Base-by-base conservation (phyloP, 2,888 invertebrate genomes). In the Drosophila conformis region DNA sequence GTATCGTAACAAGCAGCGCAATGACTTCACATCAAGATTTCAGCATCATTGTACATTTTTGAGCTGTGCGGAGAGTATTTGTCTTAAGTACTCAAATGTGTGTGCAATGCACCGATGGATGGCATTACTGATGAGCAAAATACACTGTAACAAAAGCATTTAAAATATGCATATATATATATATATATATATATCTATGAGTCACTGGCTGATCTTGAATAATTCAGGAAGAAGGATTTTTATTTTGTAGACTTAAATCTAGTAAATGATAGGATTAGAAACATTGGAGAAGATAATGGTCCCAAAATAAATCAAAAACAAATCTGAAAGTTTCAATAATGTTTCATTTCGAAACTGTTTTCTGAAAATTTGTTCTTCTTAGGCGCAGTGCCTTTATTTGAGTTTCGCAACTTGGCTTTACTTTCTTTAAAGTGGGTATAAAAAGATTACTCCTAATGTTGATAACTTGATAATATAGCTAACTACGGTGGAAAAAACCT, bases 21-120 rank as follows among this genome's bases (percentile, higher is more conserved):
- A 54, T n/a, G 38, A 64, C 56, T 69, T 48, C 46, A 67, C 81
- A 46, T 15, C 71, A 65, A 67, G 64, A 70, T 64, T 62, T 54
- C 66, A 69, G 52, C 71, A 67, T 68, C 69, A 80, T 71, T 71
- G 68, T 0, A 54, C 36, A 46, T 46, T 8, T 46, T 15, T 25
- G 15, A 46, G 54, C 68, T 27, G 15, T 67, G 15, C 35, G 4
- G 49, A 49, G 27, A 10, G 49, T 49, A 18, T 25, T 46, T 46
- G 15, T 25, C 25, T 25, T 8, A 8, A 46, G 46, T 25, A 25
- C 25, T 15, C 15, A 25, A 25, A 25, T 25, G 25, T 46, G 21
- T 25, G 27, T 15, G 25, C 46, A 46, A 25, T 25, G 25, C 46
- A 1, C 46, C 15, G 25, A 13, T 13, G 21, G 7, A 46, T 13